Evolutionary conservation across 2,113 vertebrate genomes (phyloP).

Genomic region (Hydropotes inermis): DNA sequence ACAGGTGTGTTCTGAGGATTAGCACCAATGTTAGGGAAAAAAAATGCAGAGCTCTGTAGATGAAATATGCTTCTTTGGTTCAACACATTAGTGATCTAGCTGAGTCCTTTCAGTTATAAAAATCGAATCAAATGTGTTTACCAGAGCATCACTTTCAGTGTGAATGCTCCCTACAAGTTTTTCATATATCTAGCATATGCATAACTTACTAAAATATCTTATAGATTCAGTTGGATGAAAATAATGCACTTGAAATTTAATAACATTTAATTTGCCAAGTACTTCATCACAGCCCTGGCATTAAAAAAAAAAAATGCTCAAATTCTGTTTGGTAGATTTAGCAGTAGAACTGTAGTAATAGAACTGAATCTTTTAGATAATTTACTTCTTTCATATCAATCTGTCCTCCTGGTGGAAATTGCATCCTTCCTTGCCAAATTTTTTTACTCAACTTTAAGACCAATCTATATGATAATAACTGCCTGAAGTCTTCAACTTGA

Average conservation of each 20-base stretch:
- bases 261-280: constrained; percentile 57
- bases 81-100: constrained; percentile 27
- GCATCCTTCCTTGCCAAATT: not conserved
- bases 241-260: constrained; percentile 35
- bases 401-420: constrained; percentile 12
- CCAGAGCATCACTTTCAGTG: not conserved
- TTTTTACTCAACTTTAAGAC: constrained; percentile 26
- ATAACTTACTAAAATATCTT: constrained; percentile 40
- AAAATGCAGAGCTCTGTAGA: constrained; percentile 20
- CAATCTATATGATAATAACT: constrained; percentile 48
- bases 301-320: not conserved
- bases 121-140: constrained; percentile 50
- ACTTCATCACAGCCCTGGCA: constrained; percentile 7
- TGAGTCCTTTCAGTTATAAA: constrained; percentile 41
- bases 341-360: not conserved
- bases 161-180: not conserved
- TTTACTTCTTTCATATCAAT: not conserved
- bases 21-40: constrained; percentile 42
- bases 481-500: not conserved
- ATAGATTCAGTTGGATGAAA: not conserved
- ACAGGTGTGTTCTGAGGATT: constrained; percentile 29
- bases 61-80: constrained; percentile 38
- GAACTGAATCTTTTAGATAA: constrained; percentile 22
- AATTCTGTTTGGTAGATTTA: constrained; percentile 17
- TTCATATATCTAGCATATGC: not conserved